Evolutionary conservation across 2,888 invertebrate genomes (phyloP).

Genomic region (Patella ulyssiponensis): DNA sequence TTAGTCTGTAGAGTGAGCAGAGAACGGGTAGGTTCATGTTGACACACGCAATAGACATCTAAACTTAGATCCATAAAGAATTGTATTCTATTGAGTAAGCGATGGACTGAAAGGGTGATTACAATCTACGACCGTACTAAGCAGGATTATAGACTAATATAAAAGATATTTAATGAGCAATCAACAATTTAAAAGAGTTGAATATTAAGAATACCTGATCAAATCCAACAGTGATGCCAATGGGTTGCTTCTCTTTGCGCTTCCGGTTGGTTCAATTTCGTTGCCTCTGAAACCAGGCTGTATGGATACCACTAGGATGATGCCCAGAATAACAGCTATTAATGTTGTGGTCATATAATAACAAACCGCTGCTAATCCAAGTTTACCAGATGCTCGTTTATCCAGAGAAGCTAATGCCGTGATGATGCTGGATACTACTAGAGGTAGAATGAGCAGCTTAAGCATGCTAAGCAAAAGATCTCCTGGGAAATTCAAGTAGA

Average conservation of each 20-base stretch:
- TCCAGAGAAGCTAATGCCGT: constrained; percentile 88
- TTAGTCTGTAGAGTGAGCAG: too few relatives aligned
- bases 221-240: constrained; percentile 57
- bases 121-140: too few relatives aligned
- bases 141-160: too few relatives aligned
- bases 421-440: constrained; percentile 79
- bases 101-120: too few relatives aligned
- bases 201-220: constrained; percentile 44
- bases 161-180: too few relatives aligned
- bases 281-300: constrained; percentile 78
- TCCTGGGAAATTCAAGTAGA: constrained; percentile 79
- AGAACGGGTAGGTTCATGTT: too few relatives aligned
- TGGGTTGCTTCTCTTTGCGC: constrained; percentile 44
- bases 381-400: constrained; percentile 85
- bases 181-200: too few relatives aligned
- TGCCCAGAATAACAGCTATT: constrained; percentile 90
- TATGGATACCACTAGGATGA: constrained; percentile 89
- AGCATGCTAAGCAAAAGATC: constrained; percentile 79
- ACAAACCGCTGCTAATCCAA: constrained; percentile 86
- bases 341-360: constrained; percentile 95
- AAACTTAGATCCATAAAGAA: too few relatives aligned
- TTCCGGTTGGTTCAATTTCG: constrained; percentile 33
- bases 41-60: too few relatives aligned
- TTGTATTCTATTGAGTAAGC: too few relatives aligned
- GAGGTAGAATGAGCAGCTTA: constrained; percentile 80